Evolutionary conservation across 2,797 vertebrate genomes (phyloP).

Genomic region (Hephaestus fuliginosus): DNA sequence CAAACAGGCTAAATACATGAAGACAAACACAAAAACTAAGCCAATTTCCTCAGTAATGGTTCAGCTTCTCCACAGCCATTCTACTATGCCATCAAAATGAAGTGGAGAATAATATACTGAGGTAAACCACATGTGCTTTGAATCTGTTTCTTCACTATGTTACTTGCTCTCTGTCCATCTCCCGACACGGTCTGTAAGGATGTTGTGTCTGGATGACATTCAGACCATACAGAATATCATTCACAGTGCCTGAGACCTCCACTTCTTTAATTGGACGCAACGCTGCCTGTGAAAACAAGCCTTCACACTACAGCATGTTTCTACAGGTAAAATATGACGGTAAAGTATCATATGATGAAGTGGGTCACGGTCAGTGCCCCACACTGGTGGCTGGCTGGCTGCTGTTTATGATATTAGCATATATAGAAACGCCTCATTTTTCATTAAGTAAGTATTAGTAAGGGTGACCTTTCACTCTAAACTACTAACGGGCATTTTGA

Average conservation of each 20-base stretch:
- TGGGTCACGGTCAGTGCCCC: slow-evolving; percentile 16
- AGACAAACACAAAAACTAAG: neutral
- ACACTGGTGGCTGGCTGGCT: slow-evolving; percentile 17
- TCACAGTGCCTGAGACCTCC: neutral
- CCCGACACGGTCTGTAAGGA: neutral
- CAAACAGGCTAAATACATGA: slow-evolving; percentile 11
- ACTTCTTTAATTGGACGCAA: neutral
- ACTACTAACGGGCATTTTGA: slow-evolving; percentile 68
- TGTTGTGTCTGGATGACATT: neutral
- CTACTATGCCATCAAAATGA: slow-evolving; percentile 8
- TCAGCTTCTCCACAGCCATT: neutral
- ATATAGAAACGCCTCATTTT: slow-evolving; percentile 59
- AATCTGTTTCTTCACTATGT: neutral
- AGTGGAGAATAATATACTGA: neutral
- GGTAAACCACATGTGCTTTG: neutral
- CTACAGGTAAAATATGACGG: slow-evolving; percentile 15
- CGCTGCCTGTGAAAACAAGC: neutral
- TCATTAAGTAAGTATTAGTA: slow-evolving; percentile 63
- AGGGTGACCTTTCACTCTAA: slow-evolving; percentile 70
- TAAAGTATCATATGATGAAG: slow-evolving; percentile 42
- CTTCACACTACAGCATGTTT: slow-evolving; percentile 11
- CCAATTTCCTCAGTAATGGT: neutral
- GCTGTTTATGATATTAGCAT: slow-evolving; percentile 59
- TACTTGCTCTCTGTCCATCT: neutral
- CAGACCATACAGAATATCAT: neutral